Evolutionary conservation across 2,888 invertebrate species (phyloP).

Genomic region (Miltochrista miniata): DNA sequence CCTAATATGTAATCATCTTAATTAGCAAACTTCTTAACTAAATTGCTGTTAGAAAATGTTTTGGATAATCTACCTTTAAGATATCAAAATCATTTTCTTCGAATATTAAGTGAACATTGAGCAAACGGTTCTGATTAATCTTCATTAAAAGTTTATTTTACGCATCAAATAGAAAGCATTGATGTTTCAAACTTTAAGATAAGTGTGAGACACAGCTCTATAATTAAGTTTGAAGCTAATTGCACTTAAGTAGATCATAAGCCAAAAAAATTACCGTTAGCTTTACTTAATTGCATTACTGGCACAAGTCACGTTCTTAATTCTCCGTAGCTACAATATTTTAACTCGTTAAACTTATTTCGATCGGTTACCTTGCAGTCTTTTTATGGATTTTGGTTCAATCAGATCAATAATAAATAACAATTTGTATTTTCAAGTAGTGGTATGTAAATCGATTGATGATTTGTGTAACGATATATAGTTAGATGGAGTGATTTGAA

Average conservation of each 20-base stretch:
- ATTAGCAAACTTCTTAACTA: too few species aligned
- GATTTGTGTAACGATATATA: too few species aligned
- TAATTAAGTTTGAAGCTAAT: conserved; percentile 54
- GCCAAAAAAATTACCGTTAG: conserved; percentile 44
- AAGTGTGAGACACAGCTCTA: conserved; percentile 42
- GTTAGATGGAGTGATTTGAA: too few species aligned
- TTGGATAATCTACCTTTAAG: too few species aligned
- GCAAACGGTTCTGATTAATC: not conserved
- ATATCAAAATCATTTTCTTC: too few species aligned
- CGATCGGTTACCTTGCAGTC: not conserved
- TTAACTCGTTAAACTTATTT: not conserved
- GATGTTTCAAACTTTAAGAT: conserved; percentile 32
- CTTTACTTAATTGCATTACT: conserved; percentile 44
- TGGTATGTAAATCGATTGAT: too few species aligned
- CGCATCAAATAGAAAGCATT: conserved; percentile 42
- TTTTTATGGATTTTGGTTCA: not conserved
- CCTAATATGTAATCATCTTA: too few species aligned
- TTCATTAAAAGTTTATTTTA: conserved; percentile 17
- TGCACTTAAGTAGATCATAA: conserved; percentile 56
- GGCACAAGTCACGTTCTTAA: conserved; percentile 45
- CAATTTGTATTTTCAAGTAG: too few species aligned
- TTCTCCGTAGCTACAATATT: conserved; percentile 17
- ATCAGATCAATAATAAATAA: too few species aligned
- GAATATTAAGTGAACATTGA: not conserved
- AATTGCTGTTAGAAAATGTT: too few species aligned